phyloP scores from a whole-genome alignment of 2,797 vertebrate genomes.

The Coilia nasus region DNA sequence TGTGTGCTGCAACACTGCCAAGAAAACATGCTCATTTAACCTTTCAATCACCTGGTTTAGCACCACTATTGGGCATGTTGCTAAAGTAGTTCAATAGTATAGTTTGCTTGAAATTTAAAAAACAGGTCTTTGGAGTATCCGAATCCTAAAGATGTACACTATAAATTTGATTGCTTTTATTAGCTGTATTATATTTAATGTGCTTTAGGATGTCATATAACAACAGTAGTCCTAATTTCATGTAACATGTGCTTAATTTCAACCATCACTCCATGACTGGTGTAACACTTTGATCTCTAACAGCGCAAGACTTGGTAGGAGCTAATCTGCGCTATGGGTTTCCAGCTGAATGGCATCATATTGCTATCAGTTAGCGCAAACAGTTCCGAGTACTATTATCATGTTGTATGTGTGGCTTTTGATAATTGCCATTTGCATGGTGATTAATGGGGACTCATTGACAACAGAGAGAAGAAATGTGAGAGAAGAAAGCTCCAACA shows the following conservation, averaged over 20 bases:
- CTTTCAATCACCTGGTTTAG: too few species aligned
- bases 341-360: constrained; percentile 18
- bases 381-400: neutral
- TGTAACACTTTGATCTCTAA: neutral
- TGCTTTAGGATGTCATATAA: too few species aligned
- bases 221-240: too few species aligned
- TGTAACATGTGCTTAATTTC: neutral
- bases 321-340: neutral
- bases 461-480: neutral
- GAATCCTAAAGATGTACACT: too few species aligned
- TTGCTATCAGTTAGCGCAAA: constrained; percentile 30
- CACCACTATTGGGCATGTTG: too few species aligned
- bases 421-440: constrained; percentile 40
- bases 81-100: too few species aligned
- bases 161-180: too few species aligned
- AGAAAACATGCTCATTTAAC: too few species aligned
- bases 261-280: neutral
- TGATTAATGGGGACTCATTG: constrained; percentile 47
- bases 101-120: too few species aligned
- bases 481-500: constrained; percentile 27
- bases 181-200: too few species aligned
- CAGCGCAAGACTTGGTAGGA: neutral
- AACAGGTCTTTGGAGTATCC: too few species aligned
- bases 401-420: constrained; percentile 29
- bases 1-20: too few species aligned